Percentiles rank a stretch among this genome's conserved stretches.
phyloP scores from a whole-genome alignment of 2,797 vertebrate species.

The Cuniculus paca region DNA sequence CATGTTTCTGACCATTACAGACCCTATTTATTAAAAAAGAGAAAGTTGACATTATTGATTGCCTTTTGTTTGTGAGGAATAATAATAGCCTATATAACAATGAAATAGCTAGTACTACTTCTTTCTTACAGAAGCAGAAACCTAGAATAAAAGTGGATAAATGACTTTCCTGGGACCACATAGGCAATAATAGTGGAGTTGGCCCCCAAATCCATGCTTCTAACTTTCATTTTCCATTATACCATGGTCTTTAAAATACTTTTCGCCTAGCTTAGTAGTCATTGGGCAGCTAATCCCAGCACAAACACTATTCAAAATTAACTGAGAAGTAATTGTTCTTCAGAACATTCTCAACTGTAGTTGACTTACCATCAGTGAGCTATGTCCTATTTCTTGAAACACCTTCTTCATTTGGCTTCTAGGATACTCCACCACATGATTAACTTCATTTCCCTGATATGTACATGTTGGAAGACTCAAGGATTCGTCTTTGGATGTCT shows the following conservation, averaged over 20 bases:
- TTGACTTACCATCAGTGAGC: neutral
- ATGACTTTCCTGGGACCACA: neutral
- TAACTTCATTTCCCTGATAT: neutral
- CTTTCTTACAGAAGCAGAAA: neutral
- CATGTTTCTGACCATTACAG: neutral
- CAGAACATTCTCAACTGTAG: neutral
- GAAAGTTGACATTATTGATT: neutral
- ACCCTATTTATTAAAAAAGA: neutral
- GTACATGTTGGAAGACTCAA: neutral
- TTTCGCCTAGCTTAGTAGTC: neutral
- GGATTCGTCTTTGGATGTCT: neutral
- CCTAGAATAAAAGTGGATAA: neutral
- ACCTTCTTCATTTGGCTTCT: neutral
- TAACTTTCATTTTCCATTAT: neutral
- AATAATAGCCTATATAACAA: neutral
- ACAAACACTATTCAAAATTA: neutral
- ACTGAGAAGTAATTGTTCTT: slow-evolving; percentile 49
- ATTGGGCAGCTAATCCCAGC: neutral
- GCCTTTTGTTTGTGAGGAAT: neutral
- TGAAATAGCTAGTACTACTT: neutral
- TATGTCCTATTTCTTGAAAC: neutral
- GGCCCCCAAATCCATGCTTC: neutral
- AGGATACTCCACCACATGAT: no score
- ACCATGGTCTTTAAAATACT: neutral
- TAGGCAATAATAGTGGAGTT: neutral